These are phyloP conservation scores for Lordiphosa mommai DNA, from an alignment of 1,140 invertebrate species.

Conservation along the genomic window DNA sequence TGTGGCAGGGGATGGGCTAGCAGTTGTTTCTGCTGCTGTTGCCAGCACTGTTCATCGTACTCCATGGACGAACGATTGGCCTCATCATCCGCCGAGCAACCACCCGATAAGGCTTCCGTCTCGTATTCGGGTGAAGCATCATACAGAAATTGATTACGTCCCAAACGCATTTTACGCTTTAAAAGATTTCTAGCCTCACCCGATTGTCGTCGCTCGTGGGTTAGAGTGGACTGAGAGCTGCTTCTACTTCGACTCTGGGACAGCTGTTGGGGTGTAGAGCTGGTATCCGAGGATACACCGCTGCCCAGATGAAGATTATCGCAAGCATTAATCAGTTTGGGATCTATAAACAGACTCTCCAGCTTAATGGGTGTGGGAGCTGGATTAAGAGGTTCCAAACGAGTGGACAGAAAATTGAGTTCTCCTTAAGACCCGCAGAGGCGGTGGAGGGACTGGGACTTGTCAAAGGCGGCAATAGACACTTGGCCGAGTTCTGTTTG, in stretches of 20 bases:
- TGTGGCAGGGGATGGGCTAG: constrained; percentile 35
- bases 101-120: constrained; percentile 45
- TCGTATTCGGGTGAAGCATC: constrained; percentile 68
- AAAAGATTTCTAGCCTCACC: constrained; percentile 63
- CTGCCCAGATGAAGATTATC: constrained; percentile 70
- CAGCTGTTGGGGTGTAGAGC: constrained; percentile 44
- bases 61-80: constrained; percentile 65
- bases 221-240: constrained; percentile 61
- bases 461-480: constrained; percentile 49
- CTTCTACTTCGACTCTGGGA: constrained; percentile 46
- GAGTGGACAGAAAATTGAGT: background rate
- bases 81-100: constrained; percentile 69
- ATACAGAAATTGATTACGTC: constrained; percentile 78
- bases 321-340: constrained; percentile 75
- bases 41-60: constrained; percentile 63
- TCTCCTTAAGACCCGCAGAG: background rate
- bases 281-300: constrained; percentile 39
- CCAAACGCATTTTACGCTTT: constrained; percentile 72
- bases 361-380: constrained; percentile 37
- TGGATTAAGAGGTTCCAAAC: constrained; percentile 11
- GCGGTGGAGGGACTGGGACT: constrained; percentile 10
- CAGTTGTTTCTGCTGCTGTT: constrained; percentile 60
- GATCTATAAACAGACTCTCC: constrained; percentile 70
- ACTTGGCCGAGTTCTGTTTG: constrained; percentile 78
- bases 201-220: constrained; percentile 55